Base-by-base conservation (phyloP, 2,797 vertebrate species). In the Rachycentron canadum region DNA sequence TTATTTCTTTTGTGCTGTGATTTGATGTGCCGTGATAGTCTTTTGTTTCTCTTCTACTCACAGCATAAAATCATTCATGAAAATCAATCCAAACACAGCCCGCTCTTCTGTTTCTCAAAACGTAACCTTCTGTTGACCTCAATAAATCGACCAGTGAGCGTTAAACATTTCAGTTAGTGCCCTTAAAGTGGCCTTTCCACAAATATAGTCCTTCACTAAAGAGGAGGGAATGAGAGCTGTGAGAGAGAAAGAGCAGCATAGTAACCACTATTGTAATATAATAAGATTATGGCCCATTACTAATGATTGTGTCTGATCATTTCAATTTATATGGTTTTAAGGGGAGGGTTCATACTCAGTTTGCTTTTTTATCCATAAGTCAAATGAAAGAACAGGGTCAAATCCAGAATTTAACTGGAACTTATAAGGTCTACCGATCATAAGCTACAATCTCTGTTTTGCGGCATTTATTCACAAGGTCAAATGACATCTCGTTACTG, bases 61-160 rank as follows among this genome's bases (percentile, higher is more conserved):
- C 73, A 90, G 86, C 85, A 82, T 82, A 91, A 91, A 92, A 89
- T 89, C 89, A 90, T 91, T 93, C 87, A 90, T 86, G 86, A 87
- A 93, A 92, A 92, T 93, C 90, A 92, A 91, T 93, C 89, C 74
- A 40, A 92, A 87, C 84, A 76, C 36, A 32, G 60, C 76, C 65
- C 57, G 43, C 82, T 85, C 77, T 19, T 82, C 84, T 76, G 75
- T 81, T 83, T 82, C 77, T 80, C 85, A 87, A 93, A 92, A 90
- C 75, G 43, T 90, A 92, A 91, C 92, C 94, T 93, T 76, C 81
- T 76, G 84, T 78, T 94, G 92, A 94, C 93, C 93, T 93, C 92
- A 92, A 94, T 94, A 94, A 94, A 95, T 94, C 90, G 84, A 92
- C 85, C 57, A 47, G 74, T 30, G 69, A 89, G 85, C 68, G 68